Base-by-base conservation (phyloP, 1,140 invertebrate genomes). In the Drosophila asahinai region DNA sequence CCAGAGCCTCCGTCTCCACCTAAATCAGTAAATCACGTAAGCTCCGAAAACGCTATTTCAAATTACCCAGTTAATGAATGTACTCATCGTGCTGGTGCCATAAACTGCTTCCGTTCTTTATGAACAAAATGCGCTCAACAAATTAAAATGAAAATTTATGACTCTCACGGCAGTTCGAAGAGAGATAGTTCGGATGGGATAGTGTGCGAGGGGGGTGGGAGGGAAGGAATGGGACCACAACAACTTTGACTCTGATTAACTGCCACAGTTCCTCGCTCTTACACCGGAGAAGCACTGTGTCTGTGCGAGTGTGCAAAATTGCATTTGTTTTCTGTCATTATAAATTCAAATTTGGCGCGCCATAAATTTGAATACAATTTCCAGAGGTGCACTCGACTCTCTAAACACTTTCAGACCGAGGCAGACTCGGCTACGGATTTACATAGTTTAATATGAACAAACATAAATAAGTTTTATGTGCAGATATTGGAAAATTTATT, bases 291-390 rank as follows among this genome's bases (percentile, higher is more conserved):
- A 57, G 36, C 54, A 25, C 54, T 74, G 47, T 48, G 40, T 51
- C 30, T 40, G 58, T 68, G 38, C 43, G 27, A 42, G 59, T 64
- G 72, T 43, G 72, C 42, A 63, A 81, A 81, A 87, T 74, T 84
- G 83, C 83, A 87, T 87, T 87, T 87, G 83, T 89, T 87, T 81
- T 78, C 73, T 81, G 83, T 87, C 83, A 87, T 87, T 87, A 87
- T 87, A 87, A 89, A 87, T 87, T 87, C 81, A 89, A 89, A 87
- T 89, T 84, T 87, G 81, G 77, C 81, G 55, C 68, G 48, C 86
- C 66, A 90, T 87, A 87, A 89, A 89, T 87, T 81, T 64, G 59
- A 63, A 60, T 77, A 74, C 77, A 86, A 59, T 70, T 73, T 54
- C 71, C 83, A 77, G 83, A 66, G 80, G 60, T 78, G 67, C 62